Conservation (phyloP, 1,140 invertebrate species). For the Chrysoperla carnea region DNA sequence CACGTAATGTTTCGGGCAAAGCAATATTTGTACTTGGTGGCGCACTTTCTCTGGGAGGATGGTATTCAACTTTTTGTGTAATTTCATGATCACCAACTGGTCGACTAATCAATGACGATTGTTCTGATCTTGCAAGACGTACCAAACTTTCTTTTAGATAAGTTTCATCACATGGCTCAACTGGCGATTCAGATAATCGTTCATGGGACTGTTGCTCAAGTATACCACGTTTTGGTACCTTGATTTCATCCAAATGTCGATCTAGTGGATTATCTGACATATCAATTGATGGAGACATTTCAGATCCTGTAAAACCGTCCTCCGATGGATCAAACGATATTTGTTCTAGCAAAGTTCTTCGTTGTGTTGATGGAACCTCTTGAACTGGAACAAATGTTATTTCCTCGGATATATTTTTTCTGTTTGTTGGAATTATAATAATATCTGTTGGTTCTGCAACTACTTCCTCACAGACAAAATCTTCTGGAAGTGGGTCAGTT, state of each 20-base stretch:
- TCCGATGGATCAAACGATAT: not conserved
- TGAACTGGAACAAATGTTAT: slow-evolving; percentile 1
- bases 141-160: slow-evolving; percentile 10
- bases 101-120: slow-evolving; percentile 16
- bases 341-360: not conserved
- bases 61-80: slow-evolving; percentile 19
- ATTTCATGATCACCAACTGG: not conserved
- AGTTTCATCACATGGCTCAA: not conserved
- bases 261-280: not conserved
- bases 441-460: slow-evolving; percentile 14
- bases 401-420: not conserved
- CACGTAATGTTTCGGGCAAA: slow-evolving; percentile 22
- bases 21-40: not conserved
- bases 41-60: not conserved
- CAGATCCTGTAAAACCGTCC: not conserved
- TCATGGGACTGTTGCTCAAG: not conserved
- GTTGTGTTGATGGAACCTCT: slow-evolving; percentile 11
- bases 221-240: too few species aligned
- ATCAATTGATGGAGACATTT: not conserved
- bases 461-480: slow-evolving; percentile 48
- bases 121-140: slow-evolving; percentile 20
- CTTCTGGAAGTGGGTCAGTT: slow-evolving; percentile 62
- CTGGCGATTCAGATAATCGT: not conserved
- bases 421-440: slow-evolving; percentile 10
- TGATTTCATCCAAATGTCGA: too few species aligned